A percentile compares a stretch with the other conserved stretches of the same genome.
phyloP scores from a whole-genome alignment of 2,113 vertebrate genomes.

The Podiceps cristatus region DNA sequence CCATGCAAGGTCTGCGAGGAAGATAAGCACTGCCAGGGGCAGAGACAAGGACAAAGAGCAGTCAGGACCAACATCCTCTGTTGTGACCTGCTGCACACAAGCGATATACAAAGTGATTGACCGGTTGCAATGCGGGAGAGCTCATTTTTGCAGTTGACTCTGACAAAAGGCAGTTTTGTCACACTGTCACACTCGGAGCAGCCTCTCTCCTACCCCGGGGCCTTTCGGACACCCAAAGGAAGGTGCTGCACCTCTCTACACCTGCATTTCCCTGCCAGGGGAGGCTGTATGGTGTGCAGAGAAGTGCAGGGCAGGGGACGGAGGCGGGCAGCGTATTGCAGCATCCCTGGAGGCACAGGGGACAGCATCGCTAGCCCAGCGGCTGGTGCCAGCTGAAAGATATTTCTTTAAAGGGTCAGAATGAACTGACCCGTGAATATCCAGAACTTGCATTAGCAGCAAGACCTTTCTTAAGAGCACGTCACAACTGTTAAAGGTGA shows the following conservation, averaged over 20 bases:
- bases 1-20: fast-evolving
- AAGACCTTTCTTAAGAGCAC: neutral
- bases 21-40: neutral
- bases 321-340: neutral
- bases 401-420: neutral
- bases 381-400: neutral
- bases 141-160: neutral
- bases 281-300: fast-evolving
- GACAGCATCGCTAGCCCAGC: neutral
- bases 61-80: neutral
- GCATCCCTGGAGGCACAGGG: neutral
- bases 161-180: neutral
- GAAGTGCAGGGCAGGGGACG: neutral
- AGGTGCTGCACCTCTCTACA: neutral
- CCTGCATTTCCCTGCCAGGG: neutral
- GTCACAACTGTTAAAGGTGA: neutral
- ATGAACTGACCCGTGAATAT: neutral
- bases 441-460: neutral
- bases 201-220: neutral
- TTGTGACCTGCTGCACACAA: neutral
- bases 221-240: neutral
- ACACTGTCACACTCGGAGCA: neutral
- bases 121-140: neutral
- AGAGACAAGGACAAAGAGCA: neutral
- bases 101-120: neutral